Evolutionary conservation across 2,113 vertebrate species (phyloP).

Genomic region (Podarcis cretensis): DNA sequence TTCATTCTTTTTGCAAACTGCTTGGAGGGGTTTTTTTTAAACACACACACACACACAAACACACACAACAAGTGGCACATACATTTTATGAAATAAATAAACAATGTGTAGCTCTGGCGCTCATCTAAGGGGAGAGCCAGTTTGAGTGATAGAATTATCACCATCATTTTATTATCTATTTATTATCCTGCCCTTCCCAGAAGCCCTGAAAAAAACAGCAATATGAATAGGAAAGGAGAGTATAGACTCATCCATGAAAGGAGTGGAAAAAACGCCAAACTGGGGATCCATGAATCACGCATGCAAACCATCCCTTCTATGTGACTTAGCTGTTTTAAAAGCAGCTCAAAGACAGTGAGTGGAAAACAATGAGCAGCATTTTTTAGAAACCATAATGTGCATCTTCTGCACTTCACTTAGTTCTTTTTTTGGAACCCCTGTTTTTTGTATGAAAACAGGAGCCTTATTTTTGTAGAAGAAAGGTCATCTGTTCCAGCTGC

Average conservation of each 20-base stretch:
- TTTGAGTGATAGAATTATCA: not conserved
- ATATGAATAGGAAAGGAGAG: not conserved
- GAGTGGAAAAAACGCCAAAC: not conserved
- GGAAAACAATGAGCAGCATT: slow-evolving; percentile 39
- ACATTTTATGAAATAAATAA: too few relatives aligned
- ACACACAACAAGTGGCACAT: not conserved
- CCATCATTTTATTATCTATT: too few relatives aligned
- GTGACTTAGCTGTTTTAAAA: not conserved
- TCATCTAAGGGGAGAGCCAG: not conserved
- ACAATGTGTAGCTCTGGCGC: not conserved
- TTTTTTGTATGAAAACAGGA: slow-evolving; percentile 45
- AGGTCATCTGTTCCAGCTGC: slow-evolving; percentile 68
- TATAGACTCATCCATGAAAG: not conserved
- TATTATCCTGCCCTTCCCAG: too few relatives aligned
- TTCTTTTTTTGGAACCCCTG: slow-evolving; percentile 38
- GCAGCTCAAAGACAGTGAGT: not conserved
- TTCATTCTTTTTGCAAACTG: not conserved
- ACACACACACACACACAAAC: too few relatives aligned
- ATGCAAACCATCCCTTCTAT: not conserved
- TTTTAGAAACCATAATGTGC: slow-evolving; percentile 21
- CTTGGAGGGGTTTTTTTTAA: not conserved
- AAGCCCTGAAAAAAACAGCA: not conserved
- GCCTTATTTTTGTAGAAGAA: slow-evolving; percentile 44
- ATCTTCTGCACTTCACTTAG: slow-evolving; percentile 19
- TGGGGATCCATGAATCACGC: not conserved